Base-by-base conservation (phyloP, 2,888 invertebrate genomes). In the Lampropteryx suffumata region DNA sequence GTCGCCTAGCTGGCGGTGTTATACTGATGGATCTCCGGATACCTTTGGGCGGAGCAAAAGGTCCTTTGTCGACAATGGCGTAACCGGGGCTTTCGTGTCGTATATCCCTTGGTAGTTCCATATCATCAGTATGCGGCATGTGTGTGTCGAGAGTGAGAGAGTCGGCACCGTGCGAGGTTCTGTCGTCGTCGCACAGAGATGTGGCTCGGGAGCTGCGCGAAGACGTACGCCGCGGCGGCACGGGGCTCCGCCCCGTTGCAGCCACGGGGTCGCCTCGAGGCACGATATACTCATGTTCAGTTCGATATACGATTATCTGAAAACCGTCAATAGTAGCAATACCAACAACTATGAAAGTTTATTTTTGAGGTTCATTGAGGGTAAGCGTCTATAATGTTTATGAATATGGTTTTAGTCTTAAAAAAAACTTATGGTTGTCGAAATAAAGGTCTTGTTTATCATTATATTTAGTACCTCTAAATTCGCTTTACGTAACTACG, bases 41-140 rank as follows among this genome's bases (percentile, higher is more conserved):
- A 13, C 91, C 88, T 67, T 93, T 92, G 24, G 91, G 90, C 0
- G 94, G 93, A 33, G 93, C 90, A 13, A 93, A 93, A 21, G 94
- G 84, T 0, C 92, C 91, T 80, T 96, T 96, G 49, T 95, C 95
- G 34, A 96, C 94, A 21, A 94, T 92, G 8, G 96, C 95, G 64
- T 96, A 96, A 4, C 96, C 96, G 13, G 91, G 92, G 55, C 88
- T 90, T 43, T 90, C 90, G 11, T 81, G 89, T 6, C 91, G 88
- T 33, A 84, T 81, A 32, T 79, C 74, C 54, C 84, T 83, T 12
- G 82, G 84, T 3, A 79, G 59, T 26, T 88, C 85, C 1, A 74
- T 61, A 7, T 80, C 78, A 41, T 80, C 82, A 8, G 66, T 55
- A 7, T 71, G 72, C 24, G 79, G 74, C 36, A 82, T 58, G 58